Evolutionary conservation across 2,888 invertebrate genomes (phyloP).

Genomic region (Ptilodon capucinus): DNA sequence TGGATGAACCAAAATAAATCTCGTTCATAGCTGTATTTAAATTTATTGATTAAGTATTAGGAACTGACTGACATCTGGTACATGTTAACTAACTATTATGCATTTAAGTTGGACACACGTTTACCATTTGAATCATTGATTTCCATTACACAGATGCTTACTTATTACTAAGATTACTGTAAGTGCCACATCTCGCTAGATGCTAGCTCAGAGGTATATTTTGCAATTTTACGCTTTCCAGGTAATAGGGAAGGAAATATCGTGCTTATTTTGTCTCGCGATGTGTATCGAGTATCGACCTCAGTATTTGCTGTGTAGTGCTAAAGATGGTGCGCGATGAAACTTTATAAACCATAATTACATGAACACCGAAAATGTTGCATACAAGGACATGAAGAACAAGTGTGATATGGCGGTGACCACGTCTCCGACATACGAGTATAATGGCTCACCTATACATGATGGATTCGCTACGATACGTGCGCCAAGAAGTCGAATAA

Average conservation of each 20-base stretch:
- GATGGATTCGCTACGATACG: constrained; percentile 95
- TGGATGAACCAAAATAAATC: constrained; percentile 41
- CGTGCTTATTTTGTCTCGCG: constrained; percentile 27
- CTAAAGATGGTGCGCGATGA: not conserved
- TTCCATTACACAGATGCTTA: constrained; percentile 30
- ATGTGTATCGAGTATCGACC: constrained; percentile 14
- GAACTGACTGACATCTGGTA: constrained; percentile 4
- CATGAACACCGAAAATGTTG: constrained; percentile 19
- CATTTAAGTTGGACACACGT: not conserved
- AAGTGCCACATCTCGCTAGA: constrained; percentile 42
- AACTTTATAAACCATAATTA: constrained; percentile 6
- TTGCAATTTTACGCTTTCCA: constrained; percentile 60
- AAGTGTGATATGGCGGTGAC: constrained; percentile 67
- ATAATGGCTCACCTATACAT: constrained; percentile 85
- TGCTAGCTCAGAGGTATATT: constrained; percentile 45
- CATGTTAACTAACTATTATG: constrained; percentile 3
- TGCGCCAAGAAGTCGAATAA: constrained; percentile 80
- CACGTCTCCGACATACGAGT: constrained; percentile 58
- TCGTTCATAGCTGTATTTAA: constrained; percentile 27
- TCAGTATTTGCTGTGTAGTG: constrained; percentile 10
- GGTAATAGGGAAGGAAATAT: constrained; percentile 42
- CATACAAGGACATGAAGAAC: constrained; percentile 28
- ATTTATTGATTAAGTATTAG: constrained; percentile 47
- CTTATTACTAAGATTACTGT: constrained; percentile 29
- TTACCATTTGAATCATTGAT: constrained; percentile 29